Base-by-base conservation (phyloP, 1,140 invertebrate species). In the Brachionus rubens region DNA sequence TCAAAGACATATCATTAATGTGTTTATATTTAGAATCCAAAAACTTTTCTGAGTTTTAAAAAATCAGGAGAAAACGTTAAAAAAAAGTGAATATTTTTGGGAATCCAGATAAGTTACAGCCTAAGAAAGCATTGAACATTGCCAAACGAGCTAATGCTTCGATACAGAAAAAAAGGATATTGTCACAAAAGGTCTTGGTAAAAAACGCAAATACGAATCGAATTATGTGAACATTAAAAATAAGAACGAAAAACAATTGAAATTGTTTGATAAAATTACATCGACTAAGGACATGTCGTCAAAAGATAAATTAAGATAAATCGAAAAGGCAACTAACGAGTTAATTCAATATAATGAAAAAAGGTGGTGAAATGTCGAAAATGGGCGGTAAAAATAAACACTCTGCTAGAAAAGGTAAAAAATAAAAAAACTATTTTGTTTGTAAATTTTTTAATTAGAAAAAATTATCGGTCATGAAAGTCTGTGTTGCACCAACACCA, bases 321-420 rank as follows among this genome's bases (percentile, higher is more conserved):
- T 68, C 14, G 65, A 68, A 68, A 46, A 68, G 12, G 65, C 41
- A 47, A 68, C 65, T 10, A 68, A 68, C 16, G 26, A 68, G 26
- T 28, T 46, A 2, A 68, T 68, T 24, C 24, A 43, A 47, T 5
- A 26, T 12, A 30, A 46, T 24, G 24, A 68, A 68, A 48, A 68
- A 68, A 47, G 24, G 24, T 4, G 14, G 16, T 9, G 40, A 65
- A 43, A 12, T 19, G 46, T 68, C 30, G 19, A 43, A 68, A 68
- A 68, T 46, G 65, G 46, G 46, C 6, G 65, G 65, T 14, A 68
- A 47, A 68, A 48, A 12, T 5, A 62, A 19, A 62, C 33, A 62
- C 33, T 62, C 36, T 62, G n/a, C 16, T 19, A 62, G 36, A 62
- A 62, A 62, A 36, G 36, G 16, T 14, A 62, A 62, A 59, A 62